Base-by-base conservation (phyloP, 2,113 vertebrate genomes). In the Thalassoma bifasciatum region DNA sequence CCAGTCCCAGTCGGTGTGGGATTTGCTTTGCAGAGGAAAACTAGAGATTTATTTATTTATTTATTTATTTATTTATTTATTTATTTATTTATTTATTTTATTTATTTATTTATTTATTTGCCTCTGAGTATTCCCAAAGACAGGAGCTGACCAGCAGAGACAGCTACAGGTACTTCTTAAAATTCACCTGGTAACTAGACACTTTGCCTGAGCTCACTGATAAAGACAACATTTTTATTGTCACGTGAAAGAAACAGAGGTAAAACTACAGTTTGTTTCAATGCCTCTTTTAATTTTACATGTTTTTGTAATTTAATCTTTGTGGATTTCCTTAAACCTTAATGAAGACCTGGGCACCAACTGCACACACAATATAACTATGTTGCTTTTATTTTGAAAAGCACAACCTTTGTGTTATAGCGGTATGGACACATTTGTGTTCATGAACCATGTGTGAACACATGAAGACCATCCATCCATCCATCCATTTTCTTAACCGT, bases 1-100 rank as follows among this genome's bases (percentile, higher is more conserved):
- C 51, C 51, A 70, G 59, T 82, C 74, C 62, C 78, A 62, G n/a
- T 65, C 10, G 46, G 66, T 50, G 30, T 16, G 17, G 52, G 21
- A 1, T 77, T 82, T 60, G 69, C 56, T 37, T 38, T 36, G 10
- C 30, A 30, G 26, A 42, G 34, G 37, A 24, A 14, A 44, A 57
- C 19, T 72, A 52, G 11, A 67, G 30, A 2, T 73, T 66, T 40
- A 12, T 23, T 64, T 56, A 0, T 70, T 79, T 30, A 30, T 30
- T 30, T 30, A 30, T 30, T 30, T 30, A n/a, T n/a, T n/a, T n/a
- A n/a, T n/a, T n/a, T n/a, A 2, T 73, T 66, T 40, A 12, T 23
- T 64, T 56, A 0, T 70, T 79, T n/a, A 2, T 73, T 66, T 40
- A 12, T 23, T 64, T 56, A 0, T 70, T 79, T n/a, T n/a, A 2